These are phyloP conservation scores for Scopus umbretta DNA, from an alignment of 2,113 vertebrate genomes.

Conservation along the genomic window DNA sequence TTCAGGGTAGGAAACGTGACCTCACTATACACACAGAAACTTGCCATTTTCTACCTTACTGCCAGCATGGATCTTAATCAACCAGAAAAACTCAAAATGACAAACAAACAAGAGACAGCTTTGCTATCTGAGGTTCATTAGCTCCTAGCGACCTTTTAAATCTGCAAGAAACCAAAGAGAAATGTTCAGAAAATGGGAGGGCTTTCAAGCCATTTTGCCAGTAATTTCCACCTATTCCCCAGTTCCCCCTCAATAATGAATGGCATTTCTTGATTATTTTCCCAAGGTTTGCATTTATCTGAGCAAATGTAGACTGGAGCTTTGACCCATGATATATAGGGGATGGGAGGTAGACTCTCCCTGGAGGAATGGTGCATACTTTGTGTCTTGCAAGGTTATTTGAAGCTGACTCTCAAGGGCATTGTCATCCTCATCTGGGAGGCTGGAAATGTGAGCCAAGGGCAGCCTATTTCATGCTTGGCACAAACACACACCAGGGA, in stretches of 20 bases:
- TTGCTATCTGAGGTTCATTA: slow-evolving; percentile 76
- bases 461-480: neutral
- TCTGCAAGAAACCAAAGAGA: slow-evolving; percentile 19
- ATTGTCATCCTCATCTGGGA: neutral
- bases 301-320: neutral
- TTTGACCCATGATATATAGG: neutral
- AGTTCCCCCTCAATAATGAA: neutral
- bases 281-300: neutral
- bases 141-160: slow-evolving; percentile 67
- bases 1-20: slow-evolving; percentile 11
- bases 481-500: slow-evolving; percentile 2
- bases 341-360: neutral
- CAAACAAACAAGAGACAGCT: slow-evolving; percentile 75
- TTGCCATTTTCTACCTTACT: slow-evolving; percentile 61
- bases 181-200: neutral
- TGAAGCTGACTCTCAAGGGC: neutral
- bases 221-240: neutral
- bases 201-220: slow-evolving; percentile 32
- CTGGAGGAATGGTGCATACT: neutral
- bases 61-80: slow-evolving; percentile 74
- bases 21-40: slow-evolving; percentile 14
- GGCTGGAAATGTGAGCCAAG: neutral
- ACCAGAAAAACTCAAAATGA: slow-evolving; percentile 76
- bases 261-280: slow-evolving; percentile 18
- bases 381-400: neutral